Evolutionary conservation across 2,888 invertebrate genomes (phyloP).

Genomic region (Synanthedon tipuliformis): DNA sequence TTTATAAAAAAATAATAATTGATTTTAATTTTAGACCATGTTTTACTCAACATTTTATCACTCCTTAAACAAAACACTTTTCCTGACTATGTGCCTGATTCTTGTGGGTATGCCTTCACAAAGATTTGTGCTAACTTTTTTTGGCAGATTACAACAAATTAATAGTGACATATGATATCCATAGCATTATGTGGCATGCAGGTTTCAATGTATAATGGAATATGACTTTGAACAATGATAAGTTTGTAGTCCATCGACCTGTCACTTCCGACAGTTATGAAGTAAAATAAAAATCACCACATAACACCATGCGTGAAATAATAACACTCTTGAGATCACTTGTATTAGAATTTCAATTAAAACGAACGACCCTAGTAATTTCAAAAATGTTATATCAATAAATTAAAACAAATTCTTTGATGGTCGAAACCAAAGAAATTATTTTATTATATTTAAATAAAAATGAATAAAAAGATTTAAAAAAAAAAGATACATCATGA

Average conservation of each 20-base stretch:
- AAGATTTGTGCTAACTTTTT: conserved; percentile 54
- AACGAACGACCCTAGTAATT: too few relatives aligned
- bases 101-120: conserved; percentile 33
- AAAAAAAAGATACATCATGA: conserved; percentile 28
- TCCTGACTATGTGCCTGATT: too few relatives aligned
- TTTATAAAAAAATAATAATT: too few relatives aligned
- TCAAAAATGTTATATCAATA: too few relatives aligned
- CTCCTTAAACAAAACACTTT: too few relatives aligned
- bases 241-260: not conserved
- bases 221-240: conserved; percentile 11
- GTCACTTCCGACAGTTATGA: not conserved
- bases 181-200: conserved; percentile 68
- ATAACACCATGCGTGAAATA: conserved; percentile 61
- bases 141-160: conserved; percentile 48
- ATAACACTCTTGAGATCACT: conserved; percentile 1
- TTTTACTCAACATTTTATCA: too few relatives aligned
- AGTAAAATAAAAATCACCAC: conserved; percentile 29
- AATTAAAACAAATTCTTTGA: too few relatives aligned
- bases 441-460: too few relatives aligned
- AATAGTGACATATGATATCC: conserved; percentile 27
- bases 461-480: too few relatives aligned
- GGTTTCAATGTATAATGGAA: conserved; percentile 20
- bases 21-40: too few relatives aligned
- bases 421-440: too few relatives aligned
- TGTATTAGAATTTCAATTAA: too few relatives aligned